phyloP scores from a whole-genome alignment of 1,140 invertebrate species.

The Octopus sinensis region DNA sequence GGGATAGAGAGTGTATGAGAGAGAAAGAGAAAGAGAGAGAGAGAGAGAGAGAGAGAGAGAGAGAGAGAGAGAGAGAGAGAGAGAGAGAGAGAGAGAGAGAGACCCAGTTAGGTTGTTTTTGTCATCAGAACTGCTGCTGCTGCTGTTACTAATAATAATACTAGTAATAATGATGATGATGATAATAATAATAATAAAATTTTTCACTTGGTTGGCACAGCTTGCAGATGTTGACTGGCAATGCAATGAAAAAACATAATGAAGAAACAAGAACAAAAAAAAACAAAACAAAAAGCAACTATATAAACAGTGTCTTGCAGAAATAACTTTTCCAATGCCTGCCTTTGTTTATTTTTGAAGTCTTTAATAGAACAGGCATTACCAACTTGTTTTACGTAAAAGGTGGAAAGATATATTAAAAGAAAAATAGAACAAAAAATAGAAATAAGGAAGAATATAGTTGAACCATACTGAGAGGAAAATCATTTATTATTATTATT shows the following conservation, averaged over 20 bases:
- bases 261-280: too few relatives aligned
- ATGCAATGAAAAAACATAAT: background rate
- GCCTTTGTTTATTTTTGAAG: too few relatives aligned
- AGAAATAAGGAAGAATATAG: too few relatives aligned
- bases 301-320: too few relatives aligned
- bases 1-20: background rate
- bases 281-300: too few relatives aligned
- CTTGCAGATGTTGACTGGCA: background rate
- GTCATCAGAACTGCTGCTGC: background rate
- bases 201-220: background rate
- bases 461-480: too few relatives aligned
- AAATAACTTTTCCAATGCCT: too few relatives aligned
- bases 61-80: constrained; percentile 7
- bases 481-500: too few relatives aligned
- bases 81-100: constrained; percentile 20
- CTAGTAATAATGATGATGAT: background rate
- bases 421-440: too few relatives aligned
- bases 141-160: background rate
- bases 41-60: background rate
- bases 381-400: too few relatives aligned
- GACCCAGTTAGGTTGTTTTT: background rate
- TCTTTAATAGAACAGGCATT: too few relatives aligned
- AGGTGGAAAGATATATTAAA: too few relatives aligned
- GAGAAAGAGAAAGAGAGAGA: constrained; percentile 3
- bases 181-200: constrained; percentile 6